These are phyloP conservation scores for Elephas maximus DNA, from an alignment of 2,113 vertebrate genomes.

Conservation along the genomic window DNA sequence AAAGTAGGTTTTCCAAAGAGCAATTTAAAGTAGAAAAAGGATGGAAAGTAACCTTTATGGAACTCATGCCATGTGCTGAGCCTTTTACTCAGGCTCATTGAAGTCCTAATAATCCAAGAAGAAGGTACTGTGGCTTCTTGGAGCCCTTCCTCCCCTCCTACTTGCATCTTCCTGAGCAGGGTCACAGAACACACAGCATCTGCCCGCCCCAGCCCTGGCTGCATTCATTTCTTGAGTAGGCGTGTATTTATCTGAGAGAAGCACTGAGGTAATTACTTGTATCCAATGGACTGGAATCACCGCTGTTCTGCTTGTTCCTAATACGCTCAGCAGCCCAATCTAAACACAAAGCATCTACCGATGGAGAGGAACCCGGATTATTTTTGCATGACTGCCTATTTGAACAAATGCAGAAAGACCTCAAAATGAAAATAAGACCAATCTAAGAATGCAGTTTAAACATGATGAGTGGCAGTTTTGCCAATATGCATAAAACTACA, in stretches of 20 bases:
- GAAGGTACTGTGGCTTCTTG: not conserved
- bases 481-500: constrained; percentile 12
- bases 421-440: not conserved
- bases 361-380: not conserved
- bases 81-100: not conserved
- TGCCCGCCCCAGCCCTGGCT: not conserved
- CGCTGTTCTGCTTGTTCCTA: constrained; percentile 48
- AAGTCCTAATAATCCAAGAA: not conserved
- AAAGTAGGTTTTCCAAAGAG: not conserved
- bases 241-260: not conserved
- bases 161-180: not conserved
- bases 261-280: constrained; percentile 40
- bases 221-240: constrained; percentile 42
- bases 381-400: constrained; percentile 42
- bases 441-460: constrained; percentile 24
- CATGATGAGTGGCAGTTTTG: not conserved
- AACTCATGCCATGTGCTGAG: not conserved
- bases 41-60: not conserved
- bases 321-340: constrained; percentile 56
- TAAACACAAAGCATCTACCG: constrained; percentile 14
- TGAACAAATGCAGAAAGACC: constrained; percentile 31
- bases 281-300: constrained; percentile 65
- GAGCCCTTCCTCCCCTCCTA: not conserved
- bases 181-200: not conserved
- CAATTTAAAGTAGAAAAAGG: not conserved